These are phyloP conservation scores for Pterophyllum scalare DNA, from an alignment of 2,113 vertebrate species.

Conservation along the genomic window DNA sequence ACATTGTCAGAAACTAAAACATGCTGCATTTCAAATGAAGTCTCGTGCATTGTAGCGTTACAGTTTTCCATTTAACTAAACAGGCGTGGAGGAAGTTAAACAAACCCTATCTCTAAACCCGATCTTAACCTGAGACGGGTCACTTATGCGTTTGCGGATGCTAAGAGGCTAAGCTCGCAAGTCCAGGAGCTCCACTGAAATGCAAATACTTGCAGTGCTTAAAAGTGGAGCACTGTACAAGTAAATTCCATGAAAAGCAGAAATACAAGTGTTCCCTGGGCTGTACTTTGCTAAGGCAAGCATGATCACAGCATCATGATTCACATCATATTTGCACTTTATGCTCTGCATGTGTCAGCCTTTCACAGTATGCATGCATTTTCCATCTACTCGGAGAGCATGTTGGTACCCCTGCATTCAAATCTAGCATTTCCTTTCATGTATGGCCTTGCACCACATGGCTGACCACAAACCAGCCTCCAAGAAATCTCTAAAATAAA, in stretches of 20 bases:
- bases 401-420: constrained; percentile 62
- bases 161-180: not conserved
- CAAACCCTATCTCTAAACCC: not conserved
- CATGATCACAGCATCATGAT: not conserved
- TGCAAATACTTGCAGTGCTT: constrained; percentile 1
- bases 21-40: no score
- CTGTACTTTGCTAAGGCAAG: not conserved
- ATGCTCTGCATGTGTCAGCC: not conserved
- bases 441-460: constrained; percentile 71
- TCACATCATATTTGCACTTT: constrained; percentile 13
- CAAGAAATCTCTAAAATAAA: constrained; percentile 80
- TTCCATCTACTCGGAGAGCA: constrained; percentile 19
- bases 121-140: not conserved
- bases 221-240: not conserved
- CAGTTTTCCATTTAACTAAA: not conserved
- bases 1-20: not conserved
- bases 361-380: not conserved
- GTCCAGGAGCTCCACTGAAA: not conserved
- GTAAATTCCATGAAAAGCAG: not conserved
- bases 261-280: not conserved
- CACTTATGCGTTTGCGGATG: not conserved
- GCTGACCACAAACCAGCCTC: constrained; percentile 75
- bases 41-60: not conserved
- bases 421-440: constrained; percentile 77
- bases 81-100: not conserved